Conservation (phyloP, 2,797 vertebrate genomes). For the Alcedo atthis region DNA sequence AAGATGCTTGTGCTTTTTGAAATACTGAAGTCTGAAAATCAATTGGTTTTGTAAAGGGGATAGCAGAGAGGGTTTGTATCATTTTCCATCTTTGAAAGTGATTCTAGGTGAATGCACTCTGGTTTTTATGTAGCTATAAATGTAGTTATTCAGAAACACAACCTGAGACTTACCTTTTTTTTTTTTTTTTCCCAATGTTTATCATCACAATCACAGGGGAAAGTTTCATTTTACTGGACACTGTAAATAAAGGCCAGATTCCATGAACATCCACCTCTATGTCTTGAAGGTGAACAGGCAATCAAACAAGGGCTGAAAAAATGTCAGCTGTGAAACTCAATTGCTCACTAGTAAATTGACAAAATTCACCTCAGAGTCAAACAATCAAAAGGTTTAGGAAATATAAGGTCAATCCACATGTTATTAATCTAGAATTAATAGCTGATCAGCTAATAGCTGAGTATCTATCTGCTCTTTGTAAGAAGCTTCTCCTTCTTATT, state of each 20-base stretch:
- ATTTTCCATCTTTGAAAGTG: background rate
- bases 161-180: background rate
- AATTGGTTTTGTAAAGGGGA: background rate
- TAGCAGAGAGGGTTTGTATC: background rate
- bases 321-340: background rate
- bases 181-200: background rate
- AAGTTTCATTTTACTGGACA: background rate
- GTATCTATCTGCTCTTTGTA: background rate
- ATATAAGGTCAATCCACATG: background rate
- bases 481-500: background rate
- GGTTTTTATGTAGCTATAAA: constrained; percentile 6
- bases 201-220: background rate
- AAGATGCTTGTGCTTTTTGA: background rate
- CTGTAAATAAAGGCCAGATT: background rate
- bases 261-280: background rate
- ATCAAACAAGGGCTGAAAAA: background rate
- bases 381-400: background rate
- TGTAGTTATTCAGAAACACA: background rate
- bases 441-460: background rate
- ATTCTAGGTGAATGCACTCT: background rate
- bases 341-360: background rate
- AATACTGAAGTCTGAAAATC: background rate
- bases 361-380: background rate
- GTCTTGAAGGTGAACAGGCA: background rate
- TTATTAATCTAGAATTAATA: background rate